Evolutionary conservation across 1,140 invertebrate genomes (phyloP).

Genomic region (Triops cancriformis): DNA sequence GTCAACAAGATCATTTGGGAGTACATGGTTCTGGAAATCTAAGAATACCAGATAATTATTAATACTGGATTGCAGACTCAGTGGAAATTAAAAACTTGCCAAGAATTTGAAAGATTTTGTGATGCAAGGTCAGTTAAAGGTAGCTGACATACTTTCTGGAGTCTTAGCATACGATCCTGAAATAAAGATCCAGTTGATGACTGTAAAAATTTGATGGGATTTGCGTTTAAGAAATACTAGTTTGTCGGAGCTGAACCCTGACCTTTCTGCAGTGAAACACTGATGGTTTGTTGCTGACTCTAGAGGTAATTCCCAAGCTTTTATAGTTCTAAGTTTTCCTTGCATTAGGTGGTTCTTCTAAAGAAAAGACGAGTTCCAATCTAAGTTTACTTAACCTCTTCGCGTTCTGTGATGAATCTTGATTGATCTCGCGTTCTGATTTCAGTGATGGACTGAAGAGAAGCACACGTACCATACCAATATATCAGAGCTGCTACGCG

Average conservation of each 20-base stretch:
- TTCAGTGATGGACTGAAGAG: too few relatives aligned
- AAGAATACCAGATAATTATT: background rate
- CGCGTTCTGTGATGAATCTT: too few relatives aligned
- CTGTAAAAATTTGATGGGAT: background rate
- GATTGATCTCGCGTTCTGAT: too few relatives aligned
- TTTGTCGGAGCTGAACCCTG: background rate
- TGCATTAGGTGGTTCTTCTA: too few relatives aligned
- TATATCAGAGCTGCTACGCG: too few relatives aligned
- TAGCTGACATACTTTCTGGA: background rate
- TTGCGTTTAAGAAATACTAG: background rate
- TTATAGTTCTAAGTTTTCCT: too few relatives aligned
- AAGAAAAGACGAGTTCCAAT: too few relatives aligned
- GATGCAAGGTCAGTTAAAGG: background rate
- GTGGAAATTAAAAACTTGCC: too few relatives aligned
- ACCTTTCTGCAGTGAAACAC: background rate
- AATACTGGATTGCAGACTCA: too few relatives aligned
- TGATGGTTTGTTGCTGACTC: background rate
- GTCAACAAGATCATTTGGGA: background rate
- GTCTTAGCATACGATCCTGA: too few relatives aligned
- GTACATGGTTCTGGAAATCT: background rate
- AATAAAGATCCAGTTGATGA: background rate
- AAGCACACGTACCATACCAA: too few relatives aligned
- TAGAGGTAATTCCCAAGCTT: background rate
- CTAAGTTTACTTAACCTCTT: too few relatives aligned
- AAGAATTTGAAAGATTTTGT: background rate